A percentile compares a stretch with the other conserved stretches of the same genome.
Conservation (phyloP, 1,140 invertebrate genomes). For the Zaprionus kolodkinae region DNA sequence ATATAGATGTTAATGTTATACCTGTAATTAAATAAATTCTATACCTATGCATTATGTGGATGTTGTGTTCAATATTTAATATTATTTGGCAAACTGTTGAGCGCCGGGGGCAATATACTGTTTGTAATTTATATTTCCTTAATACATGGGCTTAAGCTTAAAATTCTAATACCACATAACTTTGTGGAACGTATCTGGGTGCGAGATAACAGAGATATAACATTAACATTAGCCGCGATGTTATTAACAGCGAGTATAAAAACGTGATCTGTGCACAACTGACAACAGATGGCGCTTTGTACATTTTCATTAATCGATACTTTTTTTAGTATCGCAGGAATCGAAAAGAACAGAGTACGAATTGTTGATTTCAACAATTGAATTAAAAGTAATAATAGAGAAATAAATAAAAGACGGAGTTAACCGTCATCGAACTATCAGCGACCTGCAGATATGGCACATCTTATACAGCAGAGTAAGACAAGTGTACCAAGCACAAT, state of each 20-base stretch:
- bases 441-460: conserved; percentile 20
- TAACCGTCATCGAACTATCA: not conserved
- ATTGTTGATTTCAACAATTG: conserved; percentile 12
- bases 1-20: conserved; percentile 83
- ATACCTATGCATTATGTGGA: conserved; percentile 69
- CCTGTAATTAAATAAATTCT: conserved; percentile 81
- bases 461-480: conserved; percentile 37
- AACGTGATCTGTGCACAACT: not conserved
- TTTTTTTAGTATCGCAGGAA: not conserved
- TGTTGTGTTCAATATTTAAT: conserved; percentile 5
- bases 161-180: too few species aligned
- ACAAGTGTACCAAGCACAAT: not conserved
- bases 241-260: not conserved
- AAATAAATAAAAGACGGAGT: conserved; percentile 3
- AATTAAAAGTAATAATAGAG: conserved; percentile 7
- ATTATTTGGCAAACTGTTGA: too few species aligned
- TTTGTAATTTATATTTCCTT: too few species aligned
- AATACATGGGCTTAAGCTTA: too few species aligned
- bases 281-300: not conserved
- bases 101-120: too few species aligned
- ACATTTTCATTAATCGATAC: not conserved
- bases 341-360: conserved; percentile 19
- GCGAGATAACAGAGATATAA: not conserved
- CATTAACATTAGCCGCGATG: not conserved
- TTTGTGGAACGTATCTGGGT: not conserved